Evolutionary conservation across 2,113 vertebrate genomes (phyloP).

Genomic region (Bothrops jararaca): DNA sequence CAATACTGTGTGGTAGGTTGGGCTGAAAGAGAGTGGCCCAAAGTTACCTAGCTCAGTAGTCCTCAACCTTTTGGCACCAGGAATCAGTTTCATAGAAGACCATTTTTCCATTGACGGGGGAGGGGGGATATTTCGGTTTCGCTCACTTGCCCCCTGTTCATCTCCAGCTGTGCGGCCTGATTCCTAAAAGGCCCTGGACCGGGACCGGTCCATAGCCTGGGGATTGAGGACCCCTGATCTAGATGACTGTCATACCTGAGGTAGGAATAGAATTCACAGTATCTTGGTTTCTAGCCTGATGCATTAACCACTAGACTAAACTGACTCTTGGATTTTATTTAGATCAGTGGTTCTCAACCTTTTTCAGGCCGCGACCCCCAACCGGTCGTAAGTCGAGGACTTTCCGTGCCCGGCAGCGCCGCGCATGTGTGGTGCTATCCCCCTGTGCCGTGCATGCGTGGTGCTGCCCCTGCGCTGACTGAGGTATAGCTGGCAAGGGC

Average conservation of each 20-base stretch:
- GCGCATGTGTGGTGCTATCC: too few species aligned
- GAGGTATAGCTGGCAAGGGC: too few species aligned
- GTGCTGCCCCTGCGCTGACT: too few species aligned
- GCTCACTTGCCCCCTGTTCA: neutral
- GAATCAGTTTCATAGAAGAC: neutral
- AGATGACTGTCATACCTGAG: neutral
- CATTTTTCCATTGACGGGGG: neutral
- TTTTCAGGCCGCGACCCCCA: too few species aligned
- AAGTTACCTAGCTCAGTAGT: neutral
- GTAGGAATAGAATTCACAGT: neutral
- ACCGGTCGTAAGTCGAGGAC: too few species aligned
- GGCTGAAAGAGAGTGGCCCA: neutral
- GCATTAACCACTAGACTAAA: neutral
- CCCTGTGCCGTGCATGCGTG: too few species aligned
- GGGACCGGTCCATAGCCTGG: neutral
- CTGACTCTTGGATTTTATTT: neutral
- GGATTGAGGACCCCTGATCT: neutral
- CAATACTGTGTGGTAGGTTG: neutral
- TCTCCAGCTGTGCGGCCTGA: neutral
- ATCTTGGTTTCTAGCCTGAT: neutral
- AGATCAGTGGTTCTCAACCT: too few species aligned
- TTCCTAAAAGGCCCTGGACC: neutral
- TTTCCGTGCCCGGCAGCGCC: too few species aligned
- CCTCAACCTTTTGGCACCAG: neutral
- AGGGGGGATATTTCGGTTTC: neutral